These are phyloP conservation scores for Galerucella calmariensis DNA, from an alignment of 2,888 invertebrate species.

Conservation along the genomic window DNA sequence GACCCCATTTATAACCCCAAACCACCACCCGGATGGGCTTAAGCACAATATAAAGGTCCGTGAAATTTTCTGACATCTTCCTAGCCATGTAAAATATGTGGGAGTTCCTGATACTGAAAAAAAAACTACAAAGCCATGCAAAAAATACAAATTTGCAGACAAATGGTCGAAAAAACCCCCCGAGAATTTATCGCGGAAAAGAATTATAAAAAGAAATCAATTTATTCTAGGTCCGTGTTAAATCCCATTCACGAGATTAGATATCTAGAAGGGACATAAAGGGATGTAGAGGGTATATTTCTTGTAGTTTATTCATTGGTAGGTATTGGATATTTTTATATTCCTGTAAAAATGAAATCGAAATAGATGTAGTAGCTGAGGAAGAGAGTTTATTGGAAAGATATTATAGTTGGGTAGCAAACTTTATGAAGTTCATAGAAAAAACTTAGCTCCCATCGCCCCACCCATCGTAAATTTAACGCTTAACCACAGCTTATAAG, in stretches of 20 bases:
- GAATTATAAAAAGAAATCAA: conserved; percentile 39
- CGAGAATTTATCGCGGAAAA: conserved; percentile 30
- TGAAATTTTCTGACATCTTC: conserved; percentile 50
- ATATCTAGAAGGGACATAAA: conserved; percentile 35
- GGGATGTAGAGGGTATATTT: conserved; percentile 18
- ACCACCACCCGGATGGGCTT: conserved; percentile 44
- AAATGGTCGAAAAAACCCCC: not conserved
- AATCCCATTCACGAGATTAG: conserved; percentile 37
- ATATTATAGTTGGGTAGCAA: no score
- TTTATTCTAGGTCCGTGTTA: conserved; percentile 40
- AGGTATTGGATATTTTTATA: not conserved
- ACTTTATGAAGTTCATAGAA: no score
- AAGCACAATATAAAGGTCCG: conserved; percentile 48
- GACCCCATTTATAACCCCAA: conserved; percentile 27
- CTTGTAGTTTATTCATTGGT: not conserved
- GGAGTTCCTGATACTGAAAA: conserved; percentile 44
- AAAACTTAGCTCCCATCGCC: no score
- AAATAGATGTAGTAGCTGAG: no score
- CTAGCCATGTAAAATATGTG: conserved; percentile 49
- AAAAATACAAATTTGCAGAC: conserved; percentile 26
- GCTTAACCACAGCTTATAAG: not conserved
- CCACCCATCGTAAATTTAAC: no score
- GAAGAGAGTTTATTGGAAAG: no score
- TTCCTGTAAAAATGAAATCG: not conserved
- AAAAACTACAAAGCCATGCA: conserved; percentile 10